These are phyloP conservation scores for Tragelaphus scriptus DNA, from an alignment of 2,113 vertebrate species.

Conservation along the genomic window DNA sequence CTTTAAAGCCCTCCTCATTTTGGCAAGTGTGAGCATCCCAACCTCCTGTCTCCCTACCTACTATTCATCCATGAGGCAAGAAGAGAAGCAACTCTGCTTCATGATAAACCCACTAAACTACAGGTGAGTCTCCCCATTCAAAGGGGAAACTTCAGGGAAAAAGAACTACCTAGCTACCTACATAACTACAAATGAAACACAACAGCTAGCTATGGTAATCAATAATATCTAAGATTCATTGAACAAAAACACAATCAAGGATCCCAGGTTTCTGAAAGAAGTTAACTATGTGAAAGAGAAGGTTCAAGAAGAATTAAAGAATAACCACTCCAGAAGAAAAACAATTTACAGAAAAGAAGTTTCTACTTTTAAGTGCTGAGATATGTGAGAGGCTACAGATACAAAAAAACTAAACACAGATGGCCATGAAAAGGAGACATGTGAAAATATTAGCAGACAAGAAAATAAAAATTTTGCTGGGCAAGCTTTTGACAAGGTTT, in stretches of 20 bases:
- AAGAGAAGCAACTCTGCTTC: not conserved
- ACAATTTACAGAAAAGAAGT: not conserved
- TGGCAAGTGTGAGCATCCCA: not conserved
- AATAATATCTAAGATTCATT: not conserved
- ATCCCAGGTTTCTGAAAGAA: conserved; percentile 6
- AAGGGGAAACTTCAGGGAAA: not conserved
- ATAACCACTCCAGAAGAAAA: not conserved
- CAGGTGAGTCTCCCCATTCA: not conserved
- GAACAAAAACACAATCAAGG: not conserved
- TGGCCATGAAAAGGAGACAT: not conserved
- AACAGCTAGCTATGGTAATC: not conserved
- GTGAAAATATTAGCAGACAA: not conserved
- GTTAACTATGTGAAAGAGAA: not conserved
- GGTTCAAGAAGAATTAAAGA: not conserved
- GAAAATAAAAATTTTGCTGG: not conserved
- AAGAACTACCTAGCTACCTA: not conserved
- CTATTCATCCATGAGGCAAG: not conserved
- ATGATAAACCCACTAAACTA: not conserved
- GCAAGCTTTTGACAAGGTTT: not conserved
- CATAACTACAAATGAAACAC: not conserved
- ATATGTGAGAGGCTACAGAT: not conserved
- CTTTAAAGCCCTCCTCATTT: not conserved
- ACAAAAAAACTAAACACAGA: not conserved
- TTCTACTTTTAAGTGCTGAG: not conserved
- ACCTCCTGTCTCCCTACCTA: not conserved